Conservation (phyloP, 2,113 vertebrate species). For the Bathybates hornii region DNA sequence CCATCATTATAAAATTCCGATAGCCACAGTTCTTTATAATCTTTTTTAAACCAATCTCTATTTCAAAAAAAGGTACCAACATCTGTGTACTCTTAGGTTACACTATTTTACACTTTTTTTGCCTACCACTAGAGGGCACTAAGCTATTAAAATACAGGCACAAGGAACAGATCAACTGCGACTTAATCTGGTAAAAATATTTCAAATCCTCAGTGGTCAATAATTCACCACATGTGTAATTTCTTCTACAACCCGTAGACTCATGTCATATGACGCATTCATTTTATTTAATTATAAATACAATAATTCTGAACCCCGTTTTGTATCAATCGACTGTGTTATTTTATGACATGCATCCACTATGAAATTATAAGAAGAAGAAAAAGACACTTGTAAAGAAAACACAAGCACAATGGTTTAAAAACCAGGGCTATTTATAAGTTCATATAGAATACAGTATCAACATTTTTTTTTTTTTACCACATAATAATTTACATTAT, state of each 20-base stretch:
- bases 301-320: neutral
- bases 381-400: neutral
- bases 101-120: neutral
- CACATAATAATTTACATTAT: constrained; percentile 65
- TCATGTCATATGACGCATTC: neutral
- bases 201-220: neutral
- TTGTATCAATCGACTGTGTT: neutral
- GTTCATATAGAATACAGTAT: constrained; percentile 50
- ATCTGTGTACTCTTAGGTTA: neutral
- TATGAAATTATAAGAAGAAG: neutral
- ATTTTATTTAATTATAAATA: neutral
- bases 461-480: constrained; percentile 18
- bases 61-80: neutral
- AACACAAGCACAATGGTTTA: constrained; percentile 8
- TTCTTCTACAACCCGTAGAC: neutral
- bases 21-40: neutral
- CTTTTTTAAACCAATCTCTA: neutral
- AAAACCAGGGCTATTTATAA: constrained; percentile 55
- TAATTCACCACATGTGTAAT: neutral
- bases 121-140: constrained; percentile 15
- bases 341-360: neutral
- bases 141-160: neutral
- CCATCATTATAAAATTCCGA: neutral
- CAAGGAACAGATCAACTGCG: neutral
- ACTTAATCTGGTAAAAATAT: neutral